Conservation (phyloP, 2,888 invertebrate species). For the Lithosia quadra region DNA sequence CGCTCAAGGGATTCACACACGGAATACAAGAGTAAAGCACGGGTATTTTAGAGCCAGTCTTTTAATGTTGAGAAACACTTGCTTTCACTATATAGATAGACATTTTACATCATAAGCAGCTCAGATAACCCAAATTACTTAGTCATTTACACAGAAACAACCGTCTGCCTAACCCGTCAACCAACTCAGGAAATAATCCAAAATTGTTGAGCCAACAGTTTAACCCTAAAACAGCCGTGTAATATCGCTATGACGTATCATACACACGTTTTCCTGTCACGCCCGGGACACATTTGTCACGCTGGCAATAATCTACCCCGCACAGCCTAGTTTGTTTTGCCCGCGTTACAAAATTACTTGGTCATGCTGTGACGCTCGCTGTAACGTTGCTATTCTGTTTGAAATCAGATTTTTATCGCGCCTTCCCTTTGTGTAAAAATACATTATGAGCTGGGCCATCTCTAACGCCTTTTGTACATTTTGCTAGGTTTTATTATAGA, state of each 20-base stretch:
- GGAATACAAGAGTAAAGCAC: too few relatives aligned
- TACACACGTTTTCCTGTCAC: conserved; percentile 55
- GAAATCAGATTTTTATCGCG: conserved; percentile 14
- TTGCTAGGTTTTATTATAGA: background rate
- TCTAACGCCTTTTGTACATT: background rate
- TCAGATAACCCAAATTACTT: background rate
- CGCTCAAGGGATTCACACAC: too few relatives aligned
- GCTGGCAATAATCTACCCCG: conserved; percentile 46
- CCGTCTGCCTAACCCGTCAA: background rate
- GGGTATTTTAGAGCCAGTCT: too few relatives aligned
- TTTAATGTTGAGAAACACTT: too few relatives aligned
- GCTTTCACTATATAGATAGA: background rate
- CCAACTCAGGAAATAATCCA: conserved; percentile 5
- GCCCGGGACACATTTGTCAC: conserved; percentile 53
- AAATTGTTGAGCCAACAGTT: background rate
- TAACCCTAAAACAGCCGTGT: conserved; percentile 41
- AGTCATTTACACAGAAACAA: background rate
- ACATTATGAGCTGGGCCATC: background rate
- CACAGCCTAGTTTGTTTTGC: conserved; percentile 41
- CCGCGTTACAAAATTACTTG: conserved; percentile 30
- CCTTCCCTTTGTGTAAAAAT: background rate
- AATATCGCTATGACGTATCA: conserved; percentile 51
- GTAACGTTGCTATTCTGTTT: conserved; percentile 19
- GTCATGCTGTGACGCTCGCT: conserved; percentile 19
- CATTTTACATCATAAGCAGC: background rate